Evolutionary conservation across 2,888 invertebrate species (phyloP), one percentile per base, ranked within the genome.

Genomic region (Dermolepida albohirtum): DNA sequence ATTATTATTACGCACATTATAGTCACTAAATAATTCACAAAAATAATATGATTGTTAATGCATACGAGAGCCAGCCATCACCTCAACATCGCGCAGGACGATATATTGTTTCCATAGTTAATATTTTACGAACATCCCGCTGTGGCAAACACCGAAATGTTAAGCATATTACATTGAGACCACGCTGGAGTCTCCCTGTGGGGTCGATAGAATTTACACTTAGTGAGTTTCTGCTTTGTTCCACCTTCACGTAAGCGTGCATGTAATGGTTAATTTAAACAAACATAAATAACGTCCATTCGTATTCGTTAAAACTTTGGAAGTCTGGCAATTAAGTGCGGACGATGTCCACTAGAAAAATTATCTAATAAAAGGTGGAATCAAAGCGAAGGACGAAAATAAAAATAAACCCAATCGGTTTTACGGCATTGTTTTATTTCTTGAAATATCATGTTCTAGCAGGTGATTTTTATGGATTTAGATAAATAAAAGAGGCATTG

Each of bases 201-300:
- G 57, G 57, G 57, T 44, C 57, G 29, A 22, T 57, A 57, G 57
- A 43, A 57, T 57, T 57, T 57, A 57, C 57, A 57, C 57, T 57
- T 57, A 12, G 51, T 34, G 34, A 34, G 34, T 34, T 34, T 34
- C 34, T 34, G 34, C 34, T 34, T 34, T 34, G 34, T 34, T 34
- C 34, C 34, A 34, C 34, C 34, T 34, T 34, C 34, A 47, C n/a
- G 14, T 16, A 47, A 8, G 17, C 10, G 34, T 12, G 17, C 14
- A 47, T 47, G 44, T 17, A 8, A 6, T 17, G 44, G 44, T 47
- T 47, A 47, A 12, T n/a, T 47, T 14, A 17, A 47, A 47, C 44
- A 47, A 47, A 47, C 44, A 47, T 47, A 47, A 47, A 47, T 47
- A 47, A 47, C 17, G 10, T 5, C 44, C 44, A 47, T 47, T 47